Conservation (phyloP, 2,888 invertebrate species). For the Cataglyphis albicans region DNA sequence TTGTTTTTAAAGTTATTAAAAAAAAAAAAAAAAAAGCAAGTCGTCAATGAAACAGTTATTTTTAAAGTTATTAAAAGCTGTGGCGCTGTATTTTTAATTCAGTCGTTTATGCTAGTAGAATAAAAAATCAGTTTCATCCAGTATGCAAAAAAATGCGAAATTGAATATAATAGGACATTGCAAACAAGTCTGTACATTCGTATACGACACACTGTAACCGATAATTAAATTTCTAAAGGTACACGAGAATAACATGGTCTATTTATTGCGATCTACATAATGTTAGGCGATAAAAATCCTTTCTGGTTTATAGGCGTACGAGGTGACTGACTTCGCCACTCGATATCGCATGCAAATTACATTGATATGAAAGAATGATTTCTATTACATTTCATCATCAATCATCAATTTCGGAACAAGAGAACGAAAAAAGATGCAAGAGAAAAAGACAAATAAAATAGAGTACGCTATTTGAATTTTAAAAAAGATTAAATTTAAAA, state of each 20-base stretch:
- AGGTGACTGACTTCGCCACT: constrained; percentile 17
- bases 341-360: constrained; percentile 15
- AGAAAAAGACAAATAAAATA: not conserved
- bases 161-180: not conserved
- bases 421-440: not conserved
- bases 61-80: not conserved
- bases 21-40: no score
- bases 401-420: not conserved
- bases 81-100: not conserved
- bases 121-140: not conserved
- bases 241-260: not conserved
- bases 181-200: not conserved
- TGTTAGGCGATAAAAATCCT: constrained; percentile 22
- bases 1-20: not conserved
- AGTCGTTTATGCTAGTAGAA: not conserved
- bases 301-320: not conserved
- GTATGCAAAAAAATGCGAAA: not conserved
- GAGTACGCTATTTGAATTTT: not conserved
- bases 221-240: constrained; percentile 1
- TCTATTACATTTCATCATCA: not conserved
- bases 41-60: not conserved
- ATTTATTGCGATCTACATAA: constrained; percentile 14
- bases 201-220: not conserved
- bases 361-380: constrained; percentile 3
- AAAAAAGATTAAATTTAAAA: not conserved